Evolutionary conservation across 2,113 vertebrate species (phyloP).

Genomic region (Carlito syrichta): DNA sequence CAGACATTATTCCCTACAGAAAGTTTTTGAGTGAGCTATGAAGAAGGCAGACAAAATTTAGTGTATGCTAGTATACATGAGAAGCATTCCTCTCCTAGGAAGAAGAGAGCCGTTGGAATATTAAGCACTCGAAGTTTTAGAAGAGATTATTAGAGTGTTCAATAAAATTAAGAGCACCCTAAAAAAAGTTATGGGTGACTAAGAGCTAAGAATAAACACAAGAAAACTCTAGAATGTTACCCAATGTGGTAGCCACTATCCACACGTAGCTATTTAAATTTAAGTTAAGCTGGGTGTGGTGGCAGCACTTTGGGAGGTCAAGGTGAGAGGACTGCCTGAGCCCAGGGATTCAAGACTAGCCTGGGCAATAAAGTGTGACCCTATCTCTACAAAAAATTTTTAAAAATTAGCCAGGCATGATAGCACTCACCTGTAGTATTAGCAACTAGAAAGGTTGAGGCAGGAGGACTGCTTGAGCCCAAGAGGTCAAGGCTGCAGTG

Average conservation of each 20-base stretch:
- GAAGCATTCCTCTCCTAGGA: constrained; percentile 31
- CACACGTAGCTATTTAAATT: background rate
- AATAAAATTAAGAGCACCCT: background rate
- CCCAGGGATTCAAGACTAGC: too few species aligned
- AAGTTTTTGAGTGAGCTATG: background rate
- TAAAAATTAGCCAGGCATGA: too few species aligned
- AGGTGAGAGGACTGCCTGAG: too few species aligned
- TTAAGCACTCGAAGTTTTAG: background rate
- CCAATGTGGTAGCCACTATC: background rate
- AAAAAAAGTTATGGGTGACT: background rate
- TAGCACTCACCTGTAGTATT: too few species aligned
- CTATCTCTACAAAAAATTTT: too few species aligned
- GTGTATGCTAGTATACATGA: constrained; percentile 20
- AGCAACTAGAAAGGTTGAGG: too few species aligned
- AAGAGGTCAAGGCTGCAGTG: too few species aligned
- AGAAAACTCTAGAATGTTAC: background rate
- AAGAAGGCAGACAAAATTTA: background rate
- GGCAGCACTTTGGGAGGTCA: too few species aligned
- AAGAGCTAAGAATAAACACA: constrained; percentile 15
- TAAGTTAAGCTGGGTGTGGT: too few species aligned
- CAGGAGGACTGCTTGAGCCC: too few species aligned
- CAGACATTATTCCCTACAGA: background rate
- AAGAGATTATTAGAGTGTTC: background rate
- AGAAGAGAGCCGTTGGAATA: background rate
- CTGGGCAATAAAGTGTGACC: too few species aligned